Conservation (phyloP, 2,113 vertebrate genomes). For the Semnornis frantzii region DNA sequence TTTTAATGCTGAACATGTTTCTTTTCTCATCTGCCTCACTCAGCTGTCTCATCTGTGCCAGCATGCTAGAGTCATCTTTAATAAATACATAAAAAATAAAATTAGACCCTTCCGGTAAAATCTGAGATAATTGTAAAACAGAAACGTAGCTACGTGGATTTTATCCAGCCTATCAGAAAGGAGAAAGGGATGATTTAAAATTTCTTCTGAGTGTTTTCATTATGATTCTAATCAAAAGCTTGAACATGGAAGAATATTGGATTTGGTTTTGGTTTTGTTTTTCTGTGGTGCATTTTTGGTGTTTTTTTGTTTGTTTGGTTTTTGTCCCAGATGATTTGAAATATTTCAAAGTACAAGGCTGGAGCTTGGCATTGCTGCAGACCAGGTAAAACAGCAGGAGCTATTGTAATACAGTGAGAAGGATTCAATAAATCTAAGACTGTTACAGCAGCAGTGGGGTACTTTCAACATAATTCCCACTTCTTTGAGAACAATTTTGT, state of each 20-base stretch:
- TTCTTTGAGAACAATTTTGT: slow-evolving; percentile 68
- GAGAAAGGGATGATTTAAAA: neutral
- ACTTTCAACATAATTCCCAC: slow-evolving; percentile 56
- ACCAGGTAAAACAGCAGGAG: slow-evolving; percentile 68
- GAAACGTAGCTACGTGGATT: neutral
- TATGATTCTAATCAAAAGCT: neutral
- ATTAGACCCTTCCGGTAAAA: neutral
- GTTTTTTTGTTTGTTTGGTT: neutral
- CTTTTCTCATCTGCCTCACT: neutral
- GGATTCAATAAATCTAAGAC: slow-evolving; percentile 58
- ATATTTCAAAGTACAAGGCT: slow-evolving; percentile 9
- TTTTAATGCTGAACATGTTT: slow-evolving; percentile 22
- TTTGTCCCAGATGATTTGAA: slow-evolving; percentile 27
- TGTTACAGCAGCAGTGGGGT: slow-evolving; percentile 42
- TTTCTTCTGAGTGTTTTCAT: neutral
- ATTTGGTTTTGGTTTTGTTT: neutral
- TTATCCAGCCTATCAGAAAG: neutral
- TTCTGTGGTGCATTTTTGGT: too few relatives aligned
- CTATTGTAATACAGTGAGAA: slow-evolving; percentile 37
- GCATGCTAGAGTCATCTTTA: neutral
- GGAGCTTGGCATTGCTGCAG: slow-evolving; percentile 34
- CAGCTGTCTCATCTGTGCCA: neutral
- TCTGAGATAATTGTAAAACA: neutral
- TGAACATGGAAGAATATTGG: neutral
- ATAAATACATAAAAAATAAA: slow-evolving; percentile 18